Conservation (phyloP, 2,113 vertebrate species). For the Alaudala cheleensis region DNA sequence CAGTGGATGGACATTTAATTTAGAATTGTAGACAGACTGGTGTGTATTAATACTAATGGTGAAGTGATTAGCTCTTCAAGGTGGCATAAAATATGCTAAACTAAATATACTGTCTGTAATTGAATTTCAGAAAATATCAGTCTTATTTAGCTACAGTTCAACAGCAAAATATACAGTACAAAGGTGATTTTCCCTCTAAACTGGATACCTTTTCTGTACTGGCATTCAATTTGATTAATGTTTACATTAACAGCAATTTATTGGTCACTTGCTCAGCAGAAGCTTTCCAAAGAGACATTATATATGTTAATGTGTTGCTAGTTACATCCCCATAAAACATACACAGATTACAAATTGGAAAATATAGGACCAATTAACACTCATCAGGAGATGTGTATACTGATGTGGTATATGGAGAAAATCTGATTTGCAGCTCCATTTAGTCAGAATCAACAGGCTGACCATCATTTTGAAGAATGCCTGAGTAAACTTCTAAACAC, state of each 20-base stretch:
- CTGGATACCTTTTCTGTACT: background rate
- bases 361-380: slow-evolving; percentile 68
- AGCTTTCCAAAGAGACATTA: slow-evolving; percentile 55
- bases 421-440: slow-evolving; percentile 57
- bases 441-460: slow-evolving; percentile 35
- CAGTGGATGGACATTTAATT: background rate
- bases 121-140: slow-evolving; percentile 16
- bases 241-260: slow-evolving; percentile 67
- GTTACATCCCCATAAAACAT: slow-evolving; percentile 60
- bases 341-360: slow-evolving; percentile 59
- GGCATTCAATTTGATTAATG: slow-evolving; percentile 67
- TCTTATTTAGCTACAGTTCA: slow-evolving; percentile 31
- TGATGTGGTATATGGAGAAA: slow-evolving; percentile 24
- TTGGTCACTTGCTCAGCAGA: slow-evolving; percentile 68
- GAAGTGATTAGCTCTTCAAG: background rate
- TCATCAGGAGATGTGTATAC: slow-evolving; percentile 49
- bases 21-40: background rate
- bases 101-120: background rate
- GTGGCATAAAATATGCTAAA: background rate
- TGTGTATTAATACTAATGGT: background rate
- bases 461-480: slow-evolving; percentile 21
- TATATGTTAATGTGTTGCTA: slow-evolving; percentile 24
- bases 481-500: slow-evolving; percentile 1
- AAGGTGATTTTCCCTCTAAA: slow-evolving; percentile 16
- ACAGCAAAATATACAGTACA: background rate